Evolutionary conservation across 2,888 invertebrate species (phyloP).

Genomic region (Strigamia transsilvanica): DNA sequence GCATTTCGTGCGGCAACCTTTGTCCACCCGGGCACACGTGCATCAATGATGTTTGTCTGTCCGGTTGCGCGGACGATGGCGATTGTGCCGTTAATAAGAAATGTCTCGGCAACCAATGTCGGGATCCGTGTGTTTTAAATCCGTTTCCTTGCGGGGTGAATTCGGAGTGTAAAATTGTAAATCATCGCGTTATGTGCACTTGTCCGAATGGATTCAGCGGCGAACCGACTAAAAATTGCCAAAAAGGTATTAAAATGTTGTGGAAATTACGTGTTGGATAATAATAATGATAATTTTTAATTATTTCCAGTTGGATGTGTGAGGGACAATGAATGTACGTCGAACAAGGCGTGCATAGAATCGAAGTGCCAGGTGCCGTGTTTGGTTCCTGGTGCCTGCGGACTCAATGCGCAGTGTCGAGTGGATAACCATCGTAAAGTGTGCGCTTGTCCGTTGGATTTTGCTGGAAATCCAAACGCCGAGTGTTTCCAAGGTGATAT

Average conservation of each 20-base stretch:
- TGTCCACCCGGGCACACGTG: constrained; percentile 67
- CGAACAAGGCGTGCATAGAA: constrained; percentile 81
- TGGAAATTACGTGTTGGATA: background rate
- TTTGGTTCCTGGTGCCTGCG: constrained; percentile 67
- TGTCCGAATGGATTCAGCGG: constrained; percentile 88
- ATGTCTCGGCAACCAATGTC: constrained; percentile 69
- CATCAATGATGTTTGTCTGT: constrained; percentile 69
- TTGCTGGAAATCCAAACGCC: constrained; percentile 59
- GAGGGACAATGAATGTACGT: constrained; percentile 59
- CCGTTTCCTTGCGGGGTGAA: constrained; percentile 77
- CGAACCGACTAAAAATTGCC: constrained; percentile 65
- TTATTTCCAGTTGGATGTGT: constrained; percentile 52
- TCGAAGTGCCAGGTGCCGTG: constrained; percentile 72
- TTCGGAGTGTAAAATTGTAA: constrained; percentile 75
- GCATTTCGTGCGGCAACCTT: constrained; percentile 71
- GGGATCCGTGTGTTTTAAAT: constrained; percentile 67
- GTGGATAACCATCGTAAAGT: constrained; percentile 79
- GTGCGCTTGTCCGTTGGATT: constrained; percentile 77
- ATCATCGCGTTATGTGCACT: constrained; percentile 83
- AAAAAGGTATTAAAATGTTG: constrained; percentile 53
- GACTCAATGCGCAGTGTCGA: constrained; percentile 75
- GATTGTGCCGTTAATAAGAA: constrained; percentile 57
- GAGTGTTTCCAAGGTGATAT: constrained; percentile 55
- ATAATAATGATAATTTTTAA: background rate
- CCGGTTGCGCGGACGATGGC: constrained; percentile 56